phyloP scores from a whole-genome alignment of 2,888 invertebrate species.

The Rhagophthalmus giganteus region DNA sequence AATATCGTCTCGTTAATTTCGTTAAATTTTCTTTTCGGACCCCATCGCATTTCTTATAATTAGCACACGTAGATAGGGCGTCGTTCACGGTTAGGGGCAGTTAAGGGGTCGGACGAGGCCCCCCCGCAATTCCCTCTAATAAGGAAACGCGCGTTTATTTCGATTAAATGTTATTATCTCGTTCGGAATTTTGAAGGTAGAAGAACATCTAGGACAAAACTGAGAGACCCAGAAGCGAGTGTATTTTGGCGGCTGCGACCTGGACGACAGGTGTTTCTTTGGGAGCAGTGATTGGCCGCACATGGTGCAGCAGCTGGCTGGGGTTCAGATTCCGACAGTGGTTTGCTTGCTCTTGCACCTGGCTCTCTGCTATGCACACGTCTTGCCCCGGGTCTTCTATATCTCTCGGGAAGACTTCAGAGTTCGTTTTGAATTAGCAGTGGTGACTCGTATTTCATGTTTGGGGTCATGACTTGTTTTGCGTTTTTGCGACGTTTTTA shows the following conservation, averaged over 20 bases:
- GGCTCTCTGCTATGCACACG: conserved; percentile 9
- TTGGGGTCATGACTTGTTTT: too few species aligned
- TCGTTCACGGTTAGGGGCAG: too few species aligned
- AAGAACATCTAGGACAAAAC: conserved; percentile 2
- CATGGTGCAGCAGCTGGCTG: conserved; percentile 33
- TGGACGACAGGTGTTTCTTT: conserved; percentile 28
- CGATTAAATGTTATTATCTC: too few species aligned
- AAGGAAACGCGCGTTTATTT: too few species aligned
- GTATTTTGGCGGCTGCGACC: conserved; percentile 22
- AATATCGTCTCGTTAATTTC: too few species aligned
- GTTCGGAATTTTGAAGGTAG: too few species aligned
- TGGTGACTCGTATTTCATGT: not conserved
- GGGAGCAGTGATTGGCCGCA: conserved; percentile 32
- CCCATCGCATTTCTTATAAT: too few species aligned
- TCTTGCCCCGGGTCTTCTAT: conserved; percentile 3
- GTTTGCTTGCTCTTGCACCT: conserved; percentile 24
- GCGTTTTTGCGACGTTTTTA: too few species aligned
- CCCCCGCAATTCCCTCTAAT: too few species aligned
- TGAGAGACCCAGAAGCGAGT: conserved; percentile 6
- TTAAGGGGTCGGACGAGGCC: too few species aligned
- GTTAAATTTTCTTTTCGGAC: too few species aligned
- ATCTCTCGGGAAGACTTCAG: not conserved
- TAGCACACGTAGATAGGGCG: too few species aligned
- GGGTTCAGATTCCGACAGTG: conserved; percentile 30
- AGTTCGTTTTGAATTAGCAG: not conserved